A percentile compares a stretch with the other conserved stretches of the same genome.
These are phyloP conservation scores for Orchestes rusci DNA, from an alignment of 2,888 invertebrate genomes.

Conservation along the genomic window DNA sequence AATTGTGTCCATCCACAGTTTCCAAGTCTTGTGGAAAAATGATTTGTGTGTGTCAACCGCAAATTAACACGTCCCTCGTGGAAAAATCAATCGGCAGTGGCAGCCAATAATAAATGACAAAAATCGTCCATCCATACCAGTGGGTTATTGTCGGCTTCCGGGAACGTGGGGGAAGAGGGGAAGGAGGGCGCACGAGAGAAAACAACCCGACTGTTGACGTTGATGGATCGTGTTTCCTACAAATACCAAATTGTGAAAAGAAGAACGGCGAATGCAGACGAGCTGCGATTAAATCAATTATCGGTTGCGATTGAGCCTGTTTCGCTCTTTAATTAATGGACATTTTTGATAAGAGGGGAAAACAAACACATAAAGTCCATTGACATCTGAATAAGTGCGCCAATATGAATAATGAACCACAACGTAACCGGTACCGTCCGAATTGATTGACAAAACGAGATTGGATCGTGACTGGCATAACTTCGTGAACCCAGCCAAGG, in stretches of 20 bases:
- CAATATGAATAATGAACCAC: too few species aligned
- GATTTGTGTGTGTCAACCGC: conserved; percentile 25
- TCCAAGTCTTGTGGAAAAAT: too few species aligned
- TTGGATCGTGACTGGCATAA: too few species aligned
- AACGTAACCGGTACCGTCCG: too few species aligned
- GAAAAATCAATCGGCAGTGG: conserved; percentile 43
- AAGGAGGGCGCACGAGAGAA: conserved; percentile 40
- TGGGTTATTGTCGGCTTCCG: conserved; percentile 43
- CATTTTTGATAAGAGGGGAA: too few species aligned
- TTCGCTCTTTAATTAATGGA: conserved; percentile 19
- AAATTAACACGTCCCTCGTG: conserved; percentile 43
- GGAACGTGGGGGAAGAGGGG: conserved; percentile 31
- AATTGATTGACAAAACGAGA: too few species aligned
- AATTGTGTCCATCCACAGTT: background rate
- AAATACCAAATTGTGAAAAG: conserved; percentile 49
- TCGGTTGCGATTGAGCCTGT: conserved; percentile 30
- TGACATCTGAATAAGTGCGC: too few species aligned
- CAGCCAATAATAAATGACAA: conserved; percentile 47
- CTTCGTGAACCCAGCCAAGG: too few species aligned
- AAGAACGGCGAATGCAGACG: conserved; percentile 26
- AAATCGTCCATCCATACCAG: conserved; percentile 47
- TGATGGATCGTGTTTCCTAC: conserved; percentile 49
- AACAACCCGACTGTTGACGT: conserved; percentile 48
- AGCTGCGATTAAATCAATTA: conserved; percentile 42
- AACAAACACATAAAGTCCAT: too few species aligned